Evolutionary conservation across 2,888 invertebrate genomes (phyloP).

Genomic region (Teinopalpus imperialis): DNA sequence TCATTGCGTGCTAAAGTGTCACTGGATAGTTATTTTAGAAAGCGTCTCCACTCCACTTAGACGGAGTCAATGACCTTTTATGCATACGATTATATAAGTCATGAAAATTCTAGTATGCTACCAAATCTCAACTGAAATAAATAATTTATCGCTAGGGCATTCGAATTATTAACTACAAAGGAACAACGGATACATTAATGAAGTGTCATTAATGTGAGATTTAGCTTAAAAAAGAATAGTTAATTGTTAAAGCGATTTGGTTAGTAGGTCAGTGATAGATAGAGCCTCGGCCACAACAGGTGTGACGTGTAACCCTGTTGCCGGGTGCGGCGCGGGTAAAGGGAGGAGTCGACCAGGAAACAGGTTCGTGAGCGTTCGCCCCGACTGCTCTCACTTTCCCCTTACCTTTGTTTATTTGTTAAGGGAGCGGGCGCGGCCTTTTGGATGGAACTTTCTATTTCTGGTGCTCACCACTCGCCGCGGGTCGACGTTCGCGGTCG

Average conservation of each 20-base stretch:
- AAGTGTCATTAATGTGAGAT: constrained; percentile 12
- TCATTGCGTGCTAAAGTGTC: constrained; percentile 71
- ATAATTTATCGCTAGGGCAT: constrained; percentile 6
- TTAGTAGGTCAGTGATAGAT: constrained; percentile 66
- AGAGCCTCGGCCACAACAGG: constrained; percentile 45
- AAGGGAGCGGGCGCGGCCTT: constrained; percentile 66
- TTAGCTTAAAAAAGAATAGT: constrained; percentile 35
- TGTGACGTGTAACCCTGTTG: constrained; percentile 32
- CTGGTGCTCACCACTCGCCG: constrained; percentile 67
- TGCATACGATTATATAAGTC: constrained; percentile 23
- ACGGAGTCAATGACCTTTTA: constrained; percentile 60
- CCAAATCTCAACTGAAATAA: neutral
- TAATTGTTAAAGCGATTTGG: constrained; percentile 58
- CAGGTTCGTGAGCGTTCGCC: constrained; percentile 57
- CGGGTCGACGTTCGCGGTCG: constrained; percentile 74
- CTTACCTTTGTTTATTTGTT: constrained; percentile 74
- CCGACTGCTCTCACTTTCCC: constrained; percentile 75
- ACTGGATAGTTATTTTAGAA: constrained; percentile 76
- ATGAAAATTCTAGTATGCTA: constrained; percentile 10
- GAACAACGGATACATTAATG: constrained; percentile 4
- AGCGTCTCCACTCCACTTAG: constrained; percentile 60
- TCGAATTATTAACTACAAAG: constrained; percentile 3
- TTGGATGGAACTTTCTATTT: constrained; percentile 78
- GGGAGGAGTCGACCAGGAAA: constrained; percentile 45
- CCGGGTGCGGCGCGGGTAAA: constrained; percentile 31